Percentiles rank a stretch among this genome's conserved stretches.
phyloP scores from a whole-genome alignment of 2,888 invertebrate species.

The Endotricha flammealis region DNA sequence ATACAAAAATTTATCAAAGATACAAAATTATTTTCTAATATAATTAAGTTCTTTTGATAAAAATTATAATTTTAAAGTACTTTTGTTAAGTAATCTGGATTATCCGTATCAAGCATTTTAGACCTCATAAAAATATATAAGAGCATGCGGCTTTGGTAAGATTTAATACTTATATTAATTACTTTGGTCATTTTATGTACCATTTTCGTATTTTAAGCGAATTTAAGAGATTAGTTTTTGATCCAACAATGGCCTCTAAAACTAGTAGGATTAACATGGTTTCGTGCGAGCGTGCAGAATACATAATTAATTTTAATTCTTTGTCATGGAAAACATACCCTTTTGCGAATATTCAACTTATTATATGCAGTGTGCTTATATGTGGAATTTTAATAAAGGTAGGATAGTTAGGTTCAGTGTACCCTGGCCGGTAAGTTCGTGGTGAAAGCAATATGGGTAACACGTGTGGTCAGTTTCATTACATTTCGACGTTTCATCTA shows the following conservation, averaged over 20 bases:
- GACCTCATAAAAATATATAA: background rate
- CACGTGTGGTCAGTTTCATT: conserved; percentile 8
- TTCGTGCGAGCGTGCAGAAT: background rate
- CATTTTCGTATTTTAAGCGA: conserved; percentile 5
- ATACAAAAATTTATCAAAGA: no score
- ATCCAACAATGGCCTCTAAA: conserved; percentile 1
- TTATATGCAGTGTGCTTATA: background rate
- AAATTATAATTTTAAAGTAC: no score
- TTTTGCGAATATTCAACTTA: conserved; percentile 3
- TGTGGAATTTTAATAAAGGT: conserved; percentile 5
- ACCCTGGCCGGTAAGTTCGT: background rate
- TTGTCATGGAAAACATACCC: conserved; percentile 3
- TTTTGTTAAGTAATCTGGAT: conserved; percentile 63
- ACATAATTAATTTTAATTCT: conserved; percentile 7
- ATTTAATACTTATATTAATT: background rate
- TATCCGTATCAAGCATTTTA: conserved; percentile 49
- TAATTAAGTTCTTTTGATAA: no score
- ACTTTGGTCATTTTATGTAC: background rate
- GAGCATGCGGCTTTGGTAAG: background rate
- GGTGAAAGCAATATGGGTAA: conserved; percentile 3
- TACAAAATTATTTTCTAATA: no score
- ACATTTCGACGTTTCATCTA: conserved; percentile 1
- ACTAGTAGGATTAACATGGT: conserved; percentile 3
- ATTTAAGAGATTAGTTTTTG: conserved; percentile 4
- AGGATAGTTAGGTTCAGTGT: background rate